These are phyloP conservation scores for Emmelina monodactyla DNA, from an alignment of 2,888 invertebrate species.

Conservation along the genomic window DNA sequence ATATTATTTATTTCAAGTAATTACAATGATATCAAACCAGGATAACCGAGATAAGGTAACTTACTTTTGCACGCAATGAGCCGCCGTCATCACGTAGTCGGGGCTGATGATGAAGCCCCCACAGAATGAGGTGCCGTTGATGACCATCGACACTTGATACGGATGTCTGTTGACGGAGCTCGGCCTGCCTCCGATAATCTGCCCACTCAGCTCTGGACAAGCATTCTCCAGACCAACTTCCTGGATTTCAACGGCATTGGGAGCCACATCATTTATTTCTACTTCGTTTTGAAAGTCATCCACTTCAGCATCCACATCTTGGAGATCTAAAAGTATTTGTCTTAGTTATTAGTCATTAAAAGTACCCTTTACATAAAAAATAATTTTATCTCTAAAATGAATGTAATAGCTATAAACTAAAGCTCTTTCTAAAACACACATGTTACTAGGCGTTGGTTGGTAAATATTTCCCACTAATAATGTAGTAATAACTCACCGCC, in stretches of 20 bases:
- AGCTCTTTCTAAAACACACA: no score
- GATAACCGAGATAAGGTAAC: no score
- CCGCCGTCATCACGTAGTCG: conserved; percentile 49
- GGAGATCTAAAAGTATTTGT: conserved; percentile 41
- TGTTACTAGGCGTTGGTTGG: no score
- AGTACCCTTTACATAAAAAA: no score
- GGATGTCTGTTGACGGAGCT: conserved; percentile 49
- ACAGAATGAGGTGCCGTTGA: conserved; percentile 55
- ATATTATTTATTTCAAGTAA: no score
- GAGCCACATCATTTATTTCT: background rate
- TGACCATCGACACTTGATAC: conserved; percentile 51
- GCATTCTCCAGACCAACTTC: conserved; percentile 36
- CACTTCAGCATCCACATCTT: conserved; percentile 26
- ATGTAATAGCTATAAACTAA: no score
- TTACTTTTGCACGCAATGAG: conserved; percentile 58
- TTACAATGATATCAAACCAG: no score
- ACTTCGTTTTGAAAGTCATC: background rate
- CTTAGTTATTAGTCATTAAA: no score
- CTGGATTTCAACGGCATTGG: conserved; percentile 20
- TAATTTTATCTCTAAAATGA: no score
- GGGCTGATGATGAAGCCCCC: conserved; percentile 54
- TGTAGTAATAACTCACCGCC: no score
- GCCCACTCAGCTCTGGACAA: conserved; percentile 51
- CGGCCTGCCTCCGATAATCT: conserved; percentile 50
- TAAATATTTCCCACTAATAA: no score